These are phyloP conservation scores for Dorcus parallelipipedus DNA, from an alignment of 2,888 invertebrate species.

Conservation along the genomic window DNA sequence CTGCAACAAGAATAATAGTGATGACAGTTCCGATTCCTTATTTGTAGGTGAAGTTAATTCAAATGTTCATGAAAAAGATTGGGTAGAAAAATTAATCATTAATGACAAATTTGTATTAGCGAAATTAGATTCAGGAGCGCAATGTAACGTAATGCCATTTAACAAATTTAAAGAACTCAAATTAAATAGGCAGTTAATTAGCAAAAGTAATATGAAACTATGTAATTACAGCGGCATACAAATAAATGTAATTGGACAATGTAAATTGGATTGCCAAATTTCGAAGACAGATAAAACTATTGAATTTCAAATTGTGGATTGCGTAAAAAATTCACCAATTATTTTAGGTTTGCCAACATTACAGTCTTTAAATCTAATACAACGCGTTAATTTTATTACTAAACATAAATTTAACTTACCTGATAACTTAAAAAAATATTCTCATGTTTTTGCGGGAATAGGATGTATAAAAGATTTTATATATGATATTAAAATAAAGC, in stretches of 20 bases:
- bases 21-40: not conserved
- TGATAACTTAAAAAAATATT: conserved; percentile 2
- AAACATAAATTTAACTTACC: not conserved
- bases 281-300: not conserved
- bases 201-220: not conserved
- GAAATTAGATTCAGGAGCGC: not conserved
- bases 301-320: not conserved
- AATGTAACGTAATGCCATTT: not conserved
- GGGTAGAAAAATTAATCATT: not conserved
- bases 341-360: too few species aligned
- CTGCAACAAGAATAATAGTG: not conserved
- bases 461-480: conserved; percentile 4
- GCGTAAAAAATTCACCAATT: too few species aligned
- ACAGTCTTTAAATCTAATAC: too few species aligned
- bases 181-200: not conserved
- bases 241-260: not conserved
- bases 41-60: not conserved
- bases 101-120: not conserved
- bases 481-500: conserved; percentile 15
- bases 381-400: too few species aligned
- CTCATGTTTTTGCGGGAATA: conserved; percentile 8
- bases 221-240: not conserved
- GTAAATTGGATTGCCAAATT: not conserved
- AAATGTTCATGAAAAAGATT: not conserved
- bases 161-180: not conserved